phyloP scores from a whole-genome alignment of 2,888 invertebrate genomes.

The Pandemis cinnamomeana region DNA sequence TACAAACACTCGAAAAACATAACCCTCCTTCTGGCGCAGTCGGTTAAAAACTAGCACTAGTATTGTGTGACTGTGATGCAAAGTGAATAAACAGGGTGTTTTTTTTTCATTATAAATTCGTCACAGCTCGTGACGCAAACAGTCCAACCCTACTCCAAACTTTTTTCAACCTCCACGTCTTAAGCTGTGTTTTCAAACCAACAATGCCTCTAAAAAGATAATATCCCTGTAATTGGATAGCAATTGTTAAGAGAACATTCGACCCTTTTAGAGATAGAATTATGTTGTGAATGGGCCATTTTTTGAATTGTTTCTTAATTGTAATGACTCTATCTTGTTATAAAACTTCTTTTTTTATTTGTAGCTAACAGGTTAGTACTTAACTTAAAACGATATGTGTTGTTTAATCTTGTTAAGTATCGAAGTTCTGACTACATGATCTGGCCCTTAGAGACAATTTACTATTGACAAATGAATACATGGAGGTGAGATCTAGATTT shows the following conservation, averaged over 20 bases:
- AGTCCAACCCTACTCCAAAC: constrained; percentile 1
- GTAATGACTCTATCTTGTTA: constrained; percentile 18
- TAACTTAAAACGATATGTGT: too few species aligned
- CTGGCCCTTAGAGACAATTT: too few species aligned
- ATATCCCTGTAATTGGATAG: constrained; percentile 62
- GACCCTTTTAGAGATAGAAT: constrained; percentile 51
- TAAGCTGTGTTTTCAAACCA: constrained; percentile 41
- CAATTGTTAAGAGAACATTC: constrained; percentile 58
- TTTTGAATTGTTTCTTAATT: constrained; percentile 3
- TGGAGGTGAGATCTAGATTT: background rate
- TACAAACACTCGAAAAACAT: too few species aligned
- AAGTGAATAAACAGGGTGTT: background rate
- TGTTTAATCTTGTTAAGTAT: too few species aligned
- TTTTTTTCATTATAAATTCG: background rate
- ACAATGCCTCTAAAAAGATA: constrained; percentile 57
- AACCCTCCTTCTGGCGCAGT: too few species aligned
- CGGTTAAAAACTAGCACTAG: too few species aligned
- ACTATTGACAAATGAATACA: too few species aligned
- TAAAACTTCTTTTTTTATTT: too few species aligned
- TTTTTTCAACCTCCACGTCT: background rate
- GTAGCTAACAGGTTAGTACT: too few species aligned
- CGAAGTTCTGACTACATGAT: too few species aligned
- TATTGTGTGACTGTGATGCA: too few species aligned
- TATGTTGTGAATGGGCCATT: constrained; percentile 32
- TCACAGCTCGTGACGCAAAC: too few species aligned